Conservation (phyloP, 1,140 invertebrate genomes). For the Ostrea edulis region DNA sequence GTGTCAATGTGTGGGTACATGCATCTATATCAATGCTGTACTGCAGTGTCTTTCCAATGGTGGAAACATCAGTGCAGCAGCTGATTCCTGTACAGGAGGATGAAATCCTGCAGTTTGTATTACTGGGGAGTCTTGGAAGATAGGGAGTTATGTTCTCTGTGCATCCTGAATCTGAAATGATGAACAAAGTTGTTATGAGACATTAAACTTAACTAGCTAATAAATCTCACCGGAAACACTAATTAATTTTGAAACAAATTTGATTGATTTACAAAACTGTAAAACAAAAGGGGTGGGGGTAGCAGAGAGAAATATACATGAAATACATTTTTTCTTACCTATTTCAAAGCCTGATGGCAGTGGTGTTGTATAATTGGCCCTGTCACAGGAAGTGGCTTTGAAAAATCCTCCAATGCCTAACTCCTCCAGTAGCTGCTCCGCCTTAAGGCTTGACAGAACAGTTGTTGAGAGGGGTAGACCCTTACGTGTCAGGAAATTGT, state of each 20-base stretch:
- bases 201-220: not conserved
- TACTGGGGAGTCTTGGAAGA: slow-evolving; percentile 49
- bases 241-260: not conserved
- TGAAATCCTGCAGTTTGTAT: slow-evolving; percentile 54
- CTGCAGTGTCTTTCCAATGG: slow-evolving; percentile 54
- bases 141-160: slow-evolving; percentile 10
- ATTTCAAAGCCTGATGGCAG: slow-evolving; percentile 34
- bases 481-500: not conserved
- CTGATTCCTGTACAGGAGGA: slow-evolving; percentile 54
- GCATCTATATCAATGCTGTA: slow-evolving; percentile 55
- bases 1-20: slow-evolving; percentile 53
- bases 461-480: slow-evolving; percentile 8
- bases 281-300: not conserved
- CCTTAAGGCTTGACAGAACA: slow-evolving; percentile 31
- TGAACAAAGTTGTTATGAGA: not conserved
- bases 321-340: not conserved
- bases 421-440: slow-evolving; percentile 49
- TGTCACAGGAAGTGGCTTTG: slow-evolving; percentile 22
- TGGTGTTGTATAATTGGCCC: slow-evolving; percentile 34
- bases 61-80: slow-evolving; percentile 57
- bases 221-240: not conserved
- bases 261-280: not conserved
- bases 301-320: not conserved
- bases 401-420: slow-evolving; percentile 46
- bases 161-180: slow-evolving; percentile 8